These are phyloP conservation scores for Argentina silus DNA, from an alignment of 2,797 vertebrate species.

Conservation along the genomic window DNA sequence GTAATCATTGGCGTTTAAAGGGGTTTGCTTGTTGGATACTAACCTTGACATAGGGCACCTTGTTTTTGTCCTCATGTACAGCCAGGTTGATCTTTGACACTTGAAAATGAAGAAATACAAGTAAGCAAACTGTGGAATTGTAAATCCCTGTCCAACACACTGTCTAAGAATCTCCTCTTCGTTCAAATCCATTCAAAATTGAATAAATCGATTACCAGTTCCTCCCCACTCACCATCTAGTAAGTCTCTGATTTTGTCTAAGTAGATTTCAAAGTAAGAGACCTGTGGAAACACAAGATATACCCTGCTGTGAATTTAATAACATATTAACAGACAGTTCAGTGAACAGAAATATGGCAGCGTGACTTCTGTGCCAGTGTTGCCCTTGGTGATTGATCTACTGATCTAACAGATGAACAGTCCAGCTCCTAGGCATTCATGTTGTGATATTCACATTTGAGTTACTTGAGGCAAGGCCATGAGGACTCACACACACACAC, in stretches of 20 bases:
- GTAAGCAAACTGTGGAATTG: background rate
- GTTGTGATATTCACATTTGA: slow-evolving; percentile 1
- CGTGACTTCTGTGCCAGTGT: background rate
- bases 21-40: background rate
- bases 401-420: background rate
- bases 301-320: background rate
- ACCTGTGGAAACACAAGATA: slow-evolving; percentile 77
- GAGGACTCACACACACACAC: background rate
- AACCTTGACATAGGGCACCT: slow-evolving; percentile 96
- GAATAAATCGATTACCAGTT: background rate
- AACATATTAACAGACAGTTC: background rate
- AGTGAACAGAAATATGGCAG: background rate
- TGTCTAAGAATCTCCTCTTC: background rate
- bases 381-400: background rate
- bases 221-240: slow-evolving; percentile 84
- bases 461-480: background rate
- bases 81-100: slow-evolving; percentile 96
- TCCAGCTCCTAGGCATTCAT: background rate
- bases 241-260: slow-evolving; percentile 95
- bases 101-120: slow-evolving; percentile 52
- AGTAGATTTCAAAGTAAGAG: slow-evolving; percentile 96
- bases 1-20: too few relatives aligned
- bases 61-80: slow-evolving; percentile 96
- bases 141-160: background rate
- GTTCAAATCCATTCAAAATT: background rate